Evolutionary conservation across 2,797 vertebrate species (phyloP), one percentile per base, ranked within the genome.

Genomic region (Urophycis tenuis): DNA sequence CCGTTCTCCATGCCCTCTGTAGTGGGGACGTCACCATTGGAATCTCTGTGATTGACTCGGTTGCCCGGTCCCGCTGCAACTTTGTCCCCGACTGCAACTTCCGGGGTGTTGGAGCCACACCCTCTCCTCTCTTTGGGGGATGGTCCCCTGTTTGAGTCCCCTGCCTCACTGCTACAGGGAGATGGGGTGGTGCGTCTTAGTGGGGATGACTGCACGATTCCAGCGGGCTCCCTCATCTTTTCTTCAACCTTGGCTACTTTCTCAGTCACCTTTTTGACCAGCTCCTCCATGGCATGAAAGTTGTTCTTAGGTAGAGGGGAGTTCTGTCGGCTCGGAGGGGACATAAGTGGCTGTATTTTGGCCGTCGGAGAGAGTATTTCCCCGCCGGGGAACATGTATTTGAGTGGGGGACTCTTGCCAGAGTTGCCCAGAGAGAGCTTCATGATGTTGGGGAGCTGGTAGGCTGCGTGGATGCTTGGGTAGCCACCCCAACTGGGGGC

Each of bases 391-490:
- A 96, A 98, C 93, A 95, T 92, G 74, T 96, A 95, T 81, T 99
- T 99, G 74, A 98, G 89, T 0, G 95, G 89, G 0, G 94, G 93
- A 78, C 85, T 94, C 85, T 98, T 99, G 76, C 94, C 97, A 0
- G 97, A 93, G 0, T 95, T 95, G 60, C 97, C 96, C 75, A 99
- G 88, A 0, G 98, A 98, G 77, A 99, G 89, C 86, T 98, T 99
- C 97, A 99, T 99, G 90, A 99, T 98, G 85, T 97, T 98, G 71
- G 98, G 98, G 64, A 99, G 95, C 90, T 99, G 98, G 86, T 99
- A 99, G 82, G 98, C 98, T n/a, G 98, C 98, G 2, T 99, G 98
- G 82, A 99, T 99, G 87, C 98, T 99, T 74, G 97, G 96, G 85
- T 99, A 99, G 81, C 98, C 98, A 73, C 98, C 97, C 98, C 98